Base-by-base conservation (phyloP, 64 coral and sea anemone genomes). In the Platygyra sinensis region DNA sequence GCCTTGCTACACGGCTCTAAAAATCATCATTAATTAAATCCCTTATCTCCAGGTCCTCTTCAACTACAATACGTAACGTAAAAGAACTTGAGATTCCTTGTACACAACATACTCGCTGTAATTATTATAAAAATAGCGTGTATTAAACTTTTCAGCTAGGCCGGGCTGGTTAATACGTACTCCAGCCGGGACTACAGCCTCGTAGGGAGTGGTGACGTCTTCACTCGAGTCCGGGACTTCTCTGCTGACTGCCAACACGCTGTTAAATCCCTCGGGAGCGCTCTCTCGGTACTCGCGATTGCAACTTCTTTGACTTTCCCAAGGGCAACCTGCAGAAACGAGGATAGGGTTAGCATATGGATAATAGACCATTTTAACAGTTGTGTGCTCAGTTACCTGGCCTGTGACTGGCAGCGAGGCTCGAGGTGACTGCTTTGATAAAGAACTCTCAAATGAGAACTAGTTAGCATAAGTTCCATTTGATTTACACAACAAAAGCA, bases 141-240 rank as follows among this genome's bases (percentile, higher is more conserved):
- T 20, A 29, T 93, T 87, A 22, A 60, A 89, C 60, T 80, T 96
- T 75, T 96, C 94, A 0, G 60, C 39, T 46, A 94, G 18, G 2
- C 76, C 29, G 19, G 57, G 59, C 27, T 96, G 87, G 13, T 62
- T 72, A 67, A 90, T 88, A 50, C 87, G 92, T 18, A 78, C 67
- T 2, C 95, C 95, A 24, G 88, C 79, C 55, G 95, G 91, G 4
- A 96, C 71, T 5, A 91, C 83, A 67, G 60, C 88, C 14, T 91
- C 95, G 49, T 96, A 96, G 51, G 91, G 95, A 14, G 95, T 96
- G 30, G 95, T 96, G 75, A 96, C 72, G 67, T 94, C 52, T 54
- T 96, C 80, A 14, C 18, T 77, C 30, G 95, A 91, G 20, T 94
- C 73, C 27, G 95, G 95, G 13, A 90, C 73, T 27, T 78, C 60